These are phyloP conservation scores for Zaprionus bogoriensis DNA, from an alignment of 2,888 invertebrate species.

Conservation along the genomic window DNA sequence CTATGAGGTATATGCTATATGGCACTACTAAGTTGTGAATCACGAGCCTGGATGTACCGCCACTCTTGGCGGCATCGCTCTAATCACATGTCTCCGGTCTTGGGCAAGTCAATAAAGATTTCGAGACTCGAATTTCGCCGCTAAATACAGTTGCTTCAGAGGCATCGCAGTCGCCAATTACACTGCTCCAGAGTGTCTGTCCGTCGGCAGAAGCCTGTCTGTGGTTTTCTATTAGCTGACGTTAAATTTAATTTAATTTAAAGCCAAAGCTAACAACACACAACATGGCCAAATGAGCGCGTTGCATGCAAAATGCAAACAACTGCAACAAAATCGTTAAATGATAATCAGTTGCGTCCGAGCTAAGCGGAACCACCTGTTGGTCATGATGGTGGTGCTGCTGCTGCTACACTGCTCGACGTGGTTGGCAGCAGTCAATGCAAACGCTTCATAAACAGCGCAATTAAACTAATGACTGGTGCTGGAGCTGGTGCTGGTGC, in stretches of 20 bases:
- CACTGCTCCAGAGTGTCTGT: too few species aligned
- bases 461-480: conserved; percentile 76
- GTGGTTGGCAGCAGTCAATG: conserved; percentile 35
- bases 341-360: conserved; percentile 57
- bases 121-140: too few species aligned
- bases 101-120: too few species aligned
- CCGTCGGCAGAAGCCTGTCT: conserved; percentile 38
- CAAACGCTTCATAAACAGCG: conserved; percentile 71
- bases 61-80: too few species aligned
- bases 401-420: neutral
- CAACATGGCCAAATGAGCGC: conserved; percentile 49
- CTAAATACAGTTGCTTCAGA: too few species aligned
- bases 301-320: conserved; percentile 57
- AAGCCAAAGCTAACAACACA: conserved; percentile 60
- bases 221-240: conserved; percentile 66
- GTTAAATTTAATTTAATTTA: conserved; percentile 74
- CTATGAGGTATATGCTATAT: too few species aligned
- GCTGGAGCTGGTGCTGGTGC: conserved; percentile 28
- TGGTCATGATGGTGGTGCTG: too few species aligned
- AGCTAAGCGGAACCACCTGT: conserved; percentile 25
- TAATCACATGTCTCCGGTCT: too few species aligned
- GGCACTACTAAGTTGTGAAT: too few species aligned
- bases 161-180: too few species aligned
- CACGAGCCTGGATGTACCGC: too few species aligned
- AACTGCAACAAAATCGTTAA: conserved; percentile 41